A percentile compares a stretch with the other conserved stretches of the same genome.
These are phyloP conservation scores for Laterallus jamaicensis DNA, from an alignment of 2,113 vertebrate genomes.

Conservation along the genomic window DNA sequence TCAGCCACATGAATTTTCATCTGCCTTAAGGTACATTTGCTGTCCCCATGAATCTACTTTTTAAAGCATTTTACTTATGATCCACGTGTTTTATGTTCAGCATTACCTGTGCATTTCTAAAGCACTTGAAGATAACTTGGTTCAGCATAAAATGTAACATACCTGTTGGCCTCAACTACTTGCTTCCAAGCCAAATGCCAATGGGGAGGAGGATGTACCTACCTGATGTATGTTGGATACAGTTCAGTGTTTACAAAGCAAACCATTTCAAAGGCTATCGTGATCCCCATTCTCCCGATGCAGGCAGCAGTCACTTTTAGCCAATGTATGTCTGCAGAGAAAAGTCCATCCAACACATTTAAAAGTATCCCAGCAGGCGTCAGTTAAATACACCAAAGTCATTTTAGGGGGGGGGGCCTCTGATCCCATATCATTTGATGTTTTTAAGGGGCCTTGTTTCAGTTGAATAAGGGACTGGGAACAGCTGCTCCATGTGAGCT, in stretches of 20 bases:
- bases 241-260: slow-evolving; percentile 91
- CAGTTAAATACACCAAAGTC: not conserved
- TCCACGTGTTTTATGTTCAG: not conserved
- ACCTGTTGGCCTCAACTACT: not conserved
- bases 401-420: not conserved
- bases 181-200: not conserved
- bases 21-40: not conserved
- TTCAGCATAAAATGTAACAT: not conserved
- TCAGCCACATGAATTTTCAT: not conserved
- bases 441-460: not conserved
- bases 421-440: not conserved
- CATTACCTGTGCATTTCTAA: not conserved
- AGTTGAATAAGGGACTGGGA: fast-evolving
- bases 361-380: not conserved
- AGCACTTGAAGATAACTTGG: not conserved
- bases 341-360: not conserved
- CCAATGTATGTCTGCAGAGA: slow-evolving; percentile 81
- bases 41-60: not conserved
- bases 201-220: not conserved
- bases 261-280: slow-evolving; percentile 90
- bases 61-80: not conserved
- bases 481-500: fast-evolving
- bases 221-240: slow-evolving; percentile 93
- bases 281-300: slow-evolving; percentile 90
- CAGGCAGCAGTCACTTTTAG: slow-evolving; percentile 79